phyloP scores from a whole-genome alignment of 35 echinoderm and acorn worm species.

The Diadema setosum region DNA sequence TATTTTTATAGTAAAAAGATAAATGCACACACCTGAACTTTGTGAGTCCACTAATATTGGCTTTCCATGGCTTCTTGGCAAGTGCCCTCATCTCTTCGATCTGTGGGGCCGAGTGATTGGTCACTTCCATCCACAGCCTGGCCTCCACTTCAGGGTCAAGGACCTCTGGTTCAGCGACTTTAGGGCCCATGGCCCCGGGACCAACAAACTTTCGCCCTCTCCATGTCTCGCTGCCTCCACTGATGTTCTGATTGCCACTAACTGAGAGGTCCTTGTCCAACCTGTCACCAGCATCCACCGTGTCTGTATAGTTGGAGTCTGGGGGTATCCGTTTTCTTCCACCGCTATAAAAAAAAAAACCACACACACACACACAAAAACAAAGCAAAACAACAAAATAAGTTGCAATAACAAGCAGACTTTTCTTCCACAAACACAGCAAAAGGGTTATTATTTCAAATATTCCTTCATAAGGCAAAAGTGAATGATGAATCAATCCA shows the following conservation, averaged over 20 bases:
- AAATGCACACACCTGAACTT: not conserved
- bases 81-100: slow-evolving; percentile 3
- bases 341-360: not conserved
- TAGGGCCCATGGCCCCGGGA: too few relatives aligned
- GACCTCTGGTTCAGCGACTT: not conserved
- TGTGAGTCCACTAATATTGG: not conserved
- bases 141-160: slow-evolving; percentile 1
- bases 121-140: not conserved
- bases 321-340: not conserved
- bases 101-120: not conserved
- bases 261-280: not conserved
- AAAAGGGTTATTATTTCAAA: not conserved
- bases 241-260: not conserved
- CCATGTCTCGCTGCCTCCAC: not conserved
- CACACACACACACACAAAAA: too few relatives aligned
- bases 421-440: not conserved
- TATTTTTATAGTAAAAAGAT: too few relatives aligned
- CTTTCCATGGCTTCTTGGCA: not conserved
- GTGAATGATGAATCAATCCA: not conserved
- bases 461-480: not conserved
- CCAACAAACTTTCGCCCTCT: not conserved
- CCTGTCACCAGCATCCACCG: not conserved
- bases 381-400: not conserved
- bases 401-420: not conserved
- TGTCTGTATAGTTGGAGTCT: not conserved